Evolutionary conservation across 1,140 invertebrate species (phyloP).

Genomic region (Drosophila willistoni): DNA sequence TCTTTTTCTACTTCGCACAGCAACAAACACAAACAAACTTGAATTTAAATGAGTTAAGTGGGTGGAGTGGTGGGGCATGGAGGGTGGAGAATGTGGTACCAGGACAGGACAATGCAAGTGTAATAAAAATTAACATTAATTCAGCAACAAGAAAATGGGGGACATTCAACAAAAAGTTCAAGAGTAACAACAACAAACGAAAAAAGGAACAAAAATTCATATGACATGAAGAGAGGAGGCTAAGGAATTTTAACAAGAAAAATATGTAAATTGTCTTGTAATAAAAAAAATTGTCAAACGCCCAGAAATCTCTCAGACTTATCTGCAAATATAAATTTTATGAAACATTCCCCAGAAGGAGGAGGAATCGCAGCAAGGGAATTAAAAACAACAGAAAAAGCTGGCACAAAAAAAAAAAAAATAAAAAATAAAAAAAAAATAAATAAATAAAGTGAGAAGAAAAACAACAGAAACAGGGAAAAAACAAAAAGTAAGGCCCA

Average conservation of each 20-base stretch:
- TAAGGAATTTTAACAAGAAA: constrained; percentile 76
- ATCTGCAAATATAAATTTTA: constrained; percentile 81
- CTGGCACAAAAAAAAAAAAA: constrained; percentile 53
- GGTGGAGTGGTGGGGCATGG: constrained; percentile 4
- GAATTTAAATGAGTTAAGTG: constrained; percentile 57
- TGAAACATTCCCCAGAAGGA: constrained; percentile 70
- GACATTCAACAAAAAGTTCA: background rate
- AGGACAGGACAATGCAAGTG: constrained; percentile 52
- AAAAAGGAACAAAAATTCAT: constrained; percentile 47
- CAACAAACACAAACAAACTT: constrained; percentile 64
- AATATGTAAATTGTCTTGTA: constrained; percentile 82
- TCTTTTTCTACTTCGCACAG: constrained; percentile 16
- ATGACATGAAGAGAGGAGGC: constrained; percentile 49
- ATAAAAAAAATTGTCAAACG: constrained; percentile 68
- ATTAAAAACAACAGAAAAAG: constrained; percentile 68
- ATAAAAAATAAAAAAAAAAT: constrained; percentile 54
- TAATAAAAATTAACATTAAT: constrained; percentile 82
- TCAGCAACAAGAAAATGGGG: constrained; percentile 47
- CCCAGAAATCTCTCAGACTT: constrained; percentile 37
- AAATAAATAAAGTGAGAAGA: constrained; percentile 65
- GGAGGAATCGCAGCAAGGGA: constrained; percentile 58
- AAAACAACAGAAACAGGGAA: constrained; percentile 41
- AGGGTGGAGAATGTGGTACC: background rate
- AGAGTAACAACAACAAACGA: background rate
- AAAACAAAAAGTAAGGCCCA: constrained; percentile 47